Conservation (phyloP, 2,113 vertebrate genomes). For the Istiophorus platypterus region DNA sequence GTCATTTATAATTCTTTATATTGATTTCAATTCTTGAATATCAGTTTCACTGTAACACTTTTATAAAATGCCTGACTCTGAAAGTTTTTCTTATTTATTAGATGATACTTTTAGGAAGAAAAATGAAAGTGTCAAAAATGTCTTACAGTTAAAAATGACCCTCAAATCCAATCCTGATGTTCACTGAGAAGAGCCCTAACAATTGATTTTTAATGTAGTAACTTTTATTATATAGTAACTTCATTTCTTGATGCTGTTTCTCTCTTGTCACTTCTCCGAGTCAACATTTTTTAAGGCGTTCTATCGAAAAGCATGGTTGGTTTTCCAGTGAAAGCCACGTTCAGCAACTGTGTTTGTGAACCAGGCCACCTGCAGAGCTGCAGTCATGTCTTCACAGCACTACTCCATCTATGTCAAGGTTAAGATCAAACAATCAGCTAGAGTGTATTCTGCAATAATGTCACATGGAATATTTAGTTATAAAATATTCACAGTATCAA, state of each 20-base stretch:
- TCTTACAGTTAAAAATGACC: not conserved
- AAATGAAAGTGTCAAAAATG: not conserved
- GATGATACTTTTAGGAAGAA: not conserved
- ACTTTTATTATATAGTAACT: not conserved
- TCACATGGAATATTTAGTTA: not conserved
- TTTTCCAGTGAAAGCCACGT: slow-evolving; percentile 31
- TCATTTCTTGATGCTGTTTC: not conserved
- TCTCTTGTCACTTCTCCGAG: not conserved
- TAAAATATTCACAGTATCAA: not conserved
- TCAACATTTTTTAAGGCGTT: not conserved
- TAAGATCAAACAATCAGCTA: not conserved
- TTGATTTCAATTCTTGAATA: not conserved
- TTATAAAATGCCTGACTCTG: not conserved
- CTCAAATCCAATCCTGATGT: not conserved
- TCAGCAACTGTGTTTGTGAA: slow-evolving; percentile 48
- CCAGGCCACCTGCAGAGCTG: slow-evolving; percentile 46
- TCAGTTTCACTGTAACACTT: not conserved
- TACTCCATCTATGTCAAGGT: slow-evolving; percentile 3
- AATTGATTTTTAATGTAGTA: not conserved
- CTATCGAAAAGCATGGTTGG: not conserved
- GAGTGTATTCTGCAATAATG: not conserved
- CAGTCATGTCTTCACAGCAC: not conserved
- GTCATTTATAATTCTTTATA: not conserved
- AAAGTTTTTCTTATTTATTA: not conserved
- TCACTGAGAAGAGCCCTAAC: not conserved